phyloP scores from a whole-genome alignment of 2,797 vertebrate species.

The Caiman crocodilus region DNA sequence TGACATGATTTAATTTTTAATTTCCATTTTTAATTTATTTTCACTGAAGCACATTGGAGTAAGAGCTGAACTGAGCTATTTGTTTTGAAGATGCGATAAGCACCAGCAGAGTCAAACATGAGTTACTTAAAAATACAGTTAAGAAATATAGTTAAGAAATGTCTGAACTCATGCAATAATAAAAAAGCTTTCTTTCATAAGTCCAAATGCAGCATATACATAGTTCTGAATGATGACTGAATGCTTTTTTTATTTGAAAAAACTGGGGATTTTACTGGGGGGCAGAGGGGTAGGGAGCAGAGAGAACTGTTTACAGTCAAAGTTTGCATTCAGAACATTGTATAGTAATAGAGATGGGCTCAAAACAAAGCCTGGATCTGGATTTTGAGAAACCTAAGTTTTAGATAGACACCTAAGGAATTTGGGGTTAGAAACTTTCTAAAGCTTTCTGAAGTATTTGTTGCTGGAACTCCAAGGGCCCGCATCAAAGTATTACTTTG shows the following conservation, averaged over 20 bases:
- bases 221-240: neutral
- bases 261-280: no score
- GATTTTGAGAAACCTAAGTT: rapidly evolving
- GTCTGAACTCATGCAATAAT: neutral
- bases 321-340: neutral
- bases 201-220: neutral
- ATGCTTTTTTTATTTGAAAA: neutral
- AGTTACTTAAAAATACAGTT: neutral
- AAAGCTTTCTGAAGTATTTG: neutral
- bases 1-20: neutral
- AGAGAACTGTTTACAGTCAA: neutral
- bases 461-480: neutral
- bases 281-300: no score
- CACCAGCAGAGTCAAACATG: neutral
- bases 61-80: neutral
- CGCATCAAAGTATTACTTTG: neutral
- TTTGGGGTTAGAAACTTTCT: neutral
- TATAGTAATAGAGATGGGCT: neutral
- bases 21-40: neutral
- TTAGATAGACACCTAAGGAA: neutral
- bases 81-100: neutral
- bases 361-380: neutral
- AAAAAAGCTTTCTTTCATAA: neutral
- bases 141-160: neutral
- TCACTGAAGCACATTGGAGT: neutral